Conservation (phyloP, 2,113 vertebrate genomes). For the Platycercus adscitus region DNA sequence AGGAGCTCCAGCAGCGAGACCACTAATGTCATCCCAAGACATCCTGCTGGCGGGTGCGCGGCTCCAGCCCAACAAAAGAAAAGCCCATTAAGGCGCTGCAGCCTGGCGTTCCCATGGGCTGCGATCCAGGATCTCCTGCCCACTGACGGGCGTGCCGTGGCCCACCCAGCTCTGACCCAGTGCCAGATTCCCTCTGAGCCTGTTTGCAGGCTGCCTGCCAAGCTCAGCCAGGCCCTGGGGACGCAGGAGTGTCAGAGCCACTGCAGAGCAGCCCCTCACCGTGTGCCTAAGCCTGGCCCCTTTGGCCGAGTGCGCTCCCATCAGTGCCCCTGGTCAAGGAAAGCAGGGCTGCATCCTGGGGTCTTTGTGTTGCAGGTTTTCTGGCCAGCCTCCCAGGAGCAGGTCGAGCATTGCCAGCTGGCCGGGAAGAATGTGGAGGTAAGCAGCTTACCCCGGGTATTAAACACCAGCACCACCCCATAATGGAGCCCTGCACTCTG, state of each 20-base stretch:
- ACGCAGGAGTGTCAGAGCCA: not conserved
- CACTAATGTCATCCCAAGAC: conserved; percentile 24
- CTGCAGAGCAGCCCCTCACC: not conserved
- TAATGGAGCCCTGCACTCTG: not conserved
- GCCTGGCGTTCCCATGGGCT: conserved; percentile 17
- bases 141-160: not conserved
- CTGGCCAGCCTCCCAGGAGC: conserved; percentile 81
- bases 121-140: conserved; percentile 14
- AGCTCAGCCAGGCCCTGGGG: not conserved
- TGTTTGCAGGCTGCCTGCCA: not conserved
- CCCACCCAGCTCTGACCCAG: conserved; percentile 2
- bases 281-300: not conserved
- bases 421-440: conserved; percentile 84
- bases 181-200: accelerated
- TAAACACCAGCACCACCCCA: accelerated
- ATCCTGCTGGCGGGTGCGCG: not conserved
- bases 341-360: not conserved
- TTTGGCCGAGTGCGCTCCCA: not conserved
- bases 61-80: not conserved
- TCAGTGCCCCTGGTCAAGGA: accelerated
- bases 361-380: conserved; percentile 78
- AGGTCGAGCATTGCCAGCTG: conserved; percentile 80
- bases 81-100: not conserved
- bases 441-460: not conserved
- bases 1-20: not conserved